Percentiles rank a stretch among this genome's conserved stretches.
Evolutionary conservation across 2,888 invertebrate species (phyloP).

Genomic region (Heliothis peltigera): DNA sequence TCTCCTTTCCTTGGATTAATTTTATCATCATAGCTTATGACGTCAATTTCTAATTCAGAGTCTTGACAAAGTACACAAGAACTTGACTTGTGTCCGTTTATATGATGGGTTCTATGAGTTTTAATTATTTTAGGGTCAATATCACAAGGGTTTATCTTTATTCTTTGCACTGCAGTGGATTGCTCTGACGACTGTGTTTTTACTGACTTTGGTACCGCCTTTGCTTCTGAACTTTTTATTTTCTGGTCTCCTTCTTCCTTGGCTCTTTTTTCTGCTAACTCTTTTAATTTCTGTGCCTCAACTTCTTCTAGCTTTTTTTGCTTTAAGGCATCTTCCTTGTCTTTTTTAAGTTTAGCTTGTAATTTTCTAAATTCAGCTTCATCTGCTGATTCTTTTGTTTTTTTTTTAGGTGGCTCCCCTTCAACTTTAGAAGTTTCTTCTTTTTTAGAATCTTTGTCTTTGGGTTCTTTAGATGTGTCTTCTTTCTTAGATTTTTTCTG

Average conservation of each 20-base stretch:
- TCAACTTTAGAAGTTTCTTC: background rate
- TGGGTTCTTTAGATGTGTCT: background rate
- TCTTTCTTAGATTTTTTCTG: background rate
- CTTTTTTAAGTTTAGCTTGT: slow-evolving; percentile 12
- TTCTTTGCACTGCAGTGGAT: slow-evolving; percentile 5
- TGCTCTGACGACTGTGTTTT: slow-evolving; percentile 13
- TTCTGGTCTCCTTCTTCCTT: background rate
- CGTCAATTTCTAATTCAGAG: slow-evolving; percentile 39
- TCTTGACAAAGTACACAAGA: slow-evolving; percentile 29
- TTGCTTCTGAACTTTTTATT: background rate
- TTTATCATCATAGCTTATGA: slow-evolving; percentile 19
- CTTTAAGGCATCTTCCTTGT: slow-evolving; percentile 4
- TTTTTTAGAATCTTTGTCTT: background rate
- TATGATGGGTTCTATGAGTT: slow-evolving; percentile 17
- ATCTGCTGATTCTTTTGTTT: slow-evolving; percentile 1
- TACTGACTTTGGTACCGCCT: background rate
- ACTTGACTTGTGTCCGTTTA: no score
- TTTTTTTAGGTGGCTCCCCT: background rate
- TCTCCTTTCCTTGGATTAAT: slow-evolving; percentile 6
- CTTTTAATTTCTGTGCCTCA: slow-evolving; percentile 16
- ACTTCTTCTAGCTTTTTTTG: background rate
- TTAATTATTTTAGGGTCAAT: background rate
- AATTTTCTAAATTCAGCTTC: slow-evolving; percentile 20
- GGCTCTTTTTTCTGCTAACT: slow-evolving; percentile 15
- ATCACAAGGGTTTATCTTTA: slow-evolving; percentile 12